Conservation (phyloP, 92 coral and sea anemone genomes). For the Heliopora coerulea region DNA sequence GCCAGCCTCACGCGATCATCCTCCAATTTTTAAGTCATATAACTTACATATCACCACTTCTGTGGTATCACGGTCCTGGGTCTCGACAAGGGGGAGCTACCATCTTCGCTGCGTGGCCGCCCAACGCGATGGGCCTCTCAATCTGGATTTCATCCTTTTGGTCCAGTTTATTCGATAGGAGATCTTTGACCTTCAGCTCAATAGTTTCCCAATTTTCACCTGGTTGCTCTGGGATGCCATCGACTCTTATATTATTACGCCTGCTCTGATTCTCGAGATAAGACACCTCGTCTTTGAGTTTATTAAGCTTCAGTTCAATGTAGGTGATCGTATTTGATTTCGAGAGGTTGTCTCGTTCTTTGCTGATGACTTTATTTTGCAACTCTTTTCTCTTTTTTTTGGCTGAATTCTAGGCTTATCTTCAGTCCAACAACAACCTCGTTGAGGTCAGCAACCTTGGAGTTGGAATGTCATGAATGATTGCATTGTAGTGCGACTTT, state of each 20-base stretch:
- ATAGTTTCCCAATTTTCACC: conserved; percentile 33
- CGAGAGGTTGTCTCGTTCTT: too few relatives aligned
- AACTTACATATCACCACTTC: conserved; percentile 50
- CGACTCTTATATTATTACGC: conserved; percentile 20
- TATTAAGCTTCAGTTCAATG: too few relatives aligned
- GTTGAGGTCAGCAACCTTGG: too few relatives aligned
- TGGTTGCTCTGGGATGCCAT: conserved; percentile 37
- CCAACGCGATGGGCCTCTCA: conserved; percentile 35
- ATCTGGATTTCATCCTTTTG: conserved; percentile 7
- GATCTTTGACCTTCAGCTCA: conserved; percentile 23
- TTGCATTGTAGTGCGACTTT: too few relatives aligned
- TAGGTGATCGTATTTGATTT: too few relatives aligned
- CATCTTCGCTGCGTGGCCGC: conserved; percentile 17
- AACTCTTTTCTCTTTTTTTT: too few relatives aligned
- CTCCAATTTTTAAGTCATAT: conserved; percentile 46
- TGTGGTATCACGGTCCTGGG: conserved; percentile 46
- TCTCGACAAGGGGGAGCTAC: conserved; percentile 11
- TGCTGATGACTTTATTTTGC: too few relatives aligned
- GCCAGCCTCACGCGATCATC: conserved; percentile 35
- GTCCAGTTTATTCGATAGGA: conserved; percentile 8
- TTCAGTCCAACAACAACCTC: too few relatives aligned
- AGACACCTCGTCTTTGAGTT: too few relatives aligned
- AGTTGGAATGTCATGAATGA: too few relatives aligned
- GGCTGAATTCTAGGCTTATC: too few relatives aligned
- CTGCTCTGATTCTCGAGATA: conserved; percentile 12